Evolutionary conservation across 2,113 vertebrate genomes (phyloP).

Genomic region (Sebastes fasciatus): DNA sequence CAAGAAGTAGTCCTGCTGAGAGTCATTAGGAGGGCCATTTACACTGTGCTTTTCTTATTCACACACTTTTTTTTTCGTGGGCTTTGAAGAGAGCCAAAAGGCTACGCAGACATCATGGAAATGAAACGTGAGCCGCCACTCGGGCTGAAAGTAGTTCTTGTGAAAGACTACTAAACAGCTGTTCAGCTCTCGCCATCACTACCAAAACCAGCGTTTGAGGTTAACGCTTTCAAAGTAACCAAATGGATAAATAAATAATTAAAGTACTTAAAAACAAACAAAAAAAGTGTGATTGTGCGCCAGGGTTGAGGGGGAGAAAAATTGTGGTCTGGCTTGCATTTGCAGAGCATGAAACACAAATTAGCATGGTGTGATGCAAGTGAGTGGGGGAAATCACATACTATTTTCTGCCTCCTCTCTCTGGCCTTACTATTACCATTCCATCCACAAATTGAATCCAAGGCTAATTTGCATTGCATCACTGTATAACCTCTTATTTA

Average conservation of each 20-base stretch:
- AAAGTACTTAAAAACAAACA: constrained; percentile 4
- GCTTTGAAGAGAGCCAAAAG: constrained; percentile 77
- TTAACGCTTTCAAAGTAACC: constrained; percentile 58
- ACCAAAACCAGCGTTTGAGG: constrained; percentile 27
- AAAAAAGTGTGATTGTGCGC: constrained; percentile 25
- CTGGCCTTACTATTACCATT: constrained; percentile 76
- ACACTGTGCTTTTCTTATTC: constrained; percentile 76
- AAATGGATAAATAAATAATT: constrained; percentile 27
- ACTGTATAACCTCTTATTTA: constrained; percentile 80
- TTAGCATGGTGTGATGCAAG: constrained; percentile 77
- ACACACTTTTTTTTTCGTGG: constrained; percentile 77
- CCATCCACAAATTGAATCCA: constrained; percentile 82
- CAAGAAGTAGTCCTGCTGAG: constrained; percentile 82
- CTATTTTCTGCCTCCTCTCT: constrained; percentile 73
- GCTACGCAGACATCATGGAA: constrained; percentile 67
- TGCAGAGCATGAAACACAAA: constrained; percentile 77
- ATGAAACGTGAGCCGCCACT: constrained; percentile 61
- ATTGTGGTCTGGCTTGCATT: constrained; percentile 64
- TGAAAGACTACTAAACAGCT: constrained; percentile 57
- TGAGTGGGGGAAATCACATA: constrained; percentile 71
- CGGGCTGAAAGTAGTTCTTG: constrained; percentile 43
- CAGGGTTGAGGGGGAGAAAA: constrained; percentile 51
- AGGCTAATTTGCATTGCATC: constrained; percentile 82
- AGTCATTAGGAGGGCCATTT: constrained; percentile 85
- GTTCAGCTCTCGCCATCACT: constrained; percentile 35